Conservation (phyloP, 2,797 vertebrate genomes). For the Nyctibius grandis region DNA sequence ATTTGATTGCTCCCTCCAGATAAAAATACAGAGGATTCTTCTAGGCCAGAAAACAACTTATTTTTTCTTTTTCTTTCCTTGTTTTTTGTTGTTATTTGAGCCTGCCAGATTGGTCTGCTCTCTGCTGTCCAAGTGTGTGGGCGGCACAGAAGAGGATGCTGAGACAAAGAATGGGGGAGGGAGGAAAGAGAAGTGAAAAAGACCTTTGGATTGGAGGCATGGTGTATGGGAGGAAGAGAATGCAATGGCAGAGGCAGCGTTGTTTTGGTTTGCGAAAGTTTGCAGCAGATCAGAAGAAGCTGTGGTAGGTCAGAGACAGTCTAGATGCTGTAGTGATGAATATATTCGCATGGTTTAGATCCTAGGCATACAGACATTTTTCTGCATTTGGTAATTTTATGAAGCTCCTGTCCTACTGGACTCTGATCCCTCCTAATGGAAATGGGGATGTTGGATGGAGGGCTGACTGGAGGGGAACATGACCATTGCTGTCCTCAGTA, state of each 20-base stretch:
- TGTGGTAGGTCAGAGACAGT: slow-evolving; percentile 58
- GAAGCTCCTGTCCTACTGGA: background rate
- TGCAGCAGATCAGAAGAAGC: slow-evolving; percentile 15
- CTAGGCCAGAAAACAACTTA: background rate
- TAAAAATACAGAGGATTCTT: slow-evolving; percentile 21
- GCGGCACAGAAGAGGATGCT: slow-evolving; percentile 39
- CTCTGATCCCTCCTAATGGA: background rate
- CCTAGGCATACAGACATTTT: background rate
- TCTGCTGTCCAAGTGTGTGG: slow-evolving; percentile 55
- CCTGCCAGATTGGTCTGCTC: slow-evolving; percentile 49
- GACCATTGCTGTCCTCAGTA: background rate
- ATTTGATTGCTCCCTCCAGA: slow-evolving; percentile 9
- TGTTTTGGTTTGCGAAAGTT: background rate
- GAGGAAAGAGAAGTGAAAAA: slow-evolving; percentile 40
- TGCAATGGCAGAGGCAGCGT: background rate
- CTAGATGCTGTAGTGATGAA: slow-evolving; percentile 21
- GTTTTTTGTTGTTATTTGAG: slow-evolving; percentile 22
- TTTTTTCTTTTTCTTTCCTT: background rate
- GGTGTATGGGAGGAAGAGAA: background rate
- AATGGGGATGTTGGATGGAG: background rate
- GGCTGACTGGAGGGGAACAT: background rate
- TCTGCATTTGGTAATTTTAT: background rate
- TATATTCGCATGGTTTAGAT: slow-evolving; percentile 3
- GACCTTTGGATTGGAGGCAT: slow-evolving; percentile 25
- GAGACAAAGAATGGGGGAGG: slow-evolving; percentile 46